These are phyloP conservation scores for Rhinoraja longicauda DNA, from an alignment of 2,797 vertebrate species.

Conservation along the genomic window DNA sequence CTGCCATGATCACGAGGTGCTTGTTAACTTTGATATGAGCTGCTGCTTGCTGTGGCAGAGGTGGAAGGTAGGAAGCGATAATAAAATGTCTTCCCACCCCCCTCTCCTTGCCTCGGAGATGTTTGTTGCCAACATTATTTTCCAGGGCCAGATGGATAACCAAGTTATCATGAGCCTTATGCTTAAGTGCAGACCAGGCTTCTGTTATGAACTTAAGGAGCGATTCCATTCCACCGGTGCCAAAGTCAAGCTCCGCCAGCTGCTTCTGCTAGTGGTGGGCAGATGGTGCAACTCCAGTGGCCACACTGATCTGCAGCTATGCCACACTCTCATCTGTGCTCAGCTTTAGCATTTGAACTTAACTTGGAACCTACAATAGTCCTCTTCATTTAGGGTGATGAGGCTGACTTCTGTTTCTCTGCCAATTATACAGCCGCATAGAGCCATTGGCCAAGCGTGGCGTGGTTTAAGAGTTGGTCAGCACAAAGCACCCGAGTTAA, in stretches of 20 bases:
- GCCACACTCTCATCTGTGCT: conserved; percentile 10
- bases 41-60: not conserved
- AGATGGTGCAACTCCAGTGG: conserved; percentile 27
- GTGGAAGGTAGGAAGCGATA: not conserved
- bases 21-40: not conserved
- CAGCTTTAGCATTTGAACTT: not conserved
- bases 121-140: not conserved
- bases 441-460: not conserved
- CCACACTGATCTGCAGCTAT: not conserved
- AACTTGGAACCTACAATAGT: not conserved
- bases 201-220: conserved; percentile 31
- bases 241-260: conserved; percentile 22
- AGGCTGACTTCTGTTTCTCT: not conserved
- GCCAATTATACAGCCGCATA: not conserved
- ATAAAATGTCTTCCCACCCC: not conserved
- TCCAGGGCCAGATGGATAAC: not conserved
- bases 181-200: conserved; percentile 20
- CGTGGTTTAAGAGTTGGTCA: not conserved
- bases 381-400: not conserved
- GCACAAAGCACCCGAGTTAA: not conserved
- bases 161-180: not conserved
- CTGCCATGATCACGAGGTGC: not conserved
- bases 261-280: not conserved
- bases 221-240: not conserved
- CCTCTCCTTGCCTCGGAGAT: not conserved